Evolutionary conservation across 2,888 invertebrate species (phyloP), one percentile per base, ranked within the genome.

Genomic region (Drepana falcataria): DNA sequence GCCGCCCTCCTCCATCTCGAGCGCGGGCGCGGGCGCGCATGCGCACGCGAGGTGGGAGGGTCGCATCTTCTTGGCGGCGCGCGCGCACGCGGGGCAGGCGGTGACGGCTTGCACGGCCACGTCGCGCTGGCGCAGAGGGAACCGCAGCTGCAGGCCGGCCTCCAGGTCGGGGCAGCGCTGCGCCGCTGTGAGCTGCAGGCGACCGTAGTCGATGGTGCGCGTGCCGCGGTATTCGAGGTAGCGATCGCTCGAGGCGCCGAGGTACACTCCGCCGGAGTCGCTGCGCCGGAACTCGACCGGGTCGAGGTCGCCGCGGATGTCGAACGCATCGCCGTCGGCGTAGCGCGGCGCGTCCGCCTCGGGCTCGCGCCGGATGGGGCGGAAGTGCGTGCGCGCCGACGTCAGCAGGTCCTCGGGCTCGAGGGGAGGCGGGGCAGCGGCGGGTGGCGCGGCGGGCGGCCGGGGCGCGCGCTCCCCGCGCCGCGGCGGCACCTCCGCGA

Each of bases 331-430:
- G 52, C 96, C 96, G 82, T 96, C 95, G 40, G 92, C 93, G 79
- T 92, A 92, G 53, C 83, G 82, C 74, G 79, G 58, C 55, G 66
- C 67, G 59, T 79, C 82, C 52, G 81, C 79, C 48, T 81, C 81
- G 51, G 77, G 66, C 63, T 92, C 92, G 68, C 93, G 93, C 68
- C 93, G 93, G 67, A 97, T 96, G 21, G 97, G 96, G 64, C 94
- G 93, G 88, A 97, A 97, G 86, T 97, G 97, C 57, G 96, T 96
- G 62, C 94, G 93, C 61, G 94, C 92, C 4, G 96, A 95, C 33
- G 95, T 95, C 59, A 96, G 91, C 65, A 96, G 85, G 82, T 96
- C 95, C 75, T 96, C 96, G 65, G 84, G 63, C 65, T 70, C 82
- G 60, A 56, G 71, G 47, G 60, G 54, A 53, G 59, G 56, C 35